A percentile compares a stretch with the other conserved stretches of the same genome.
phyloP scores from a whole-genome alignment of 2,113 vertebrate genomes.

The Sinocyclocheilus anophthalmus region DNA sequence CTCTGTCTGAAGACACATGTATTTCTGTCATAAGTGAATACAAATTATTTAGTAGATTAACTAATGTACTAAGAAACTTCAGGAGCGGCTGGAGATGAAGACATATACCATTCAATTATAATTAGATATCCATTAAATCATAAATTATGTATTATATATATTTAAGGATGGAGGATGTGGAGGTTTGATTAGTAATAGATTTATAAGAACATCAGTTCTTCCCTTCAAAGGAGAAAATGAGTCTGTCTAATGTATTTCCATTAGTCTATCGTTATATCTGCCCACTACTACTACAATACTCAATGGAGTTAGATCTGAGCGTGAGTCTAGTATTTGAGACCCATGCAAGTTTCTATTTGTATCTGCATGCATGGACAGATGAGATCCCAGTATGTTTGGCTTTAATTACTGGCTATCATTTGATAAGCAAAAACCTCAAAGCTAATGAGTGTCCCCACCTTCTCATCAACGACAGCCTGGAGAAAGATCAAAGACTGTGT shows the following conservation, averaged over 20 bases:
- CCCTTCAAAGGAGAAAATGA: conserved; percentile 67
- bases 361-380: background rate
- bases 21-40: background rate
- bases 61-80: background rate
- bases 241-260: background rate
- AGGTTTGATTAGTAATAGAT: conserved; percentile 50
- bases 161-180: conserved; percentile 19
- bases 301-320: background rate
- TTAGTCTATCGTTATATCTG: conserved; percentile 3
- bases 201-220: conserved; percentile 54
- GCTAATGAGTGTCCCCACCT: conserved; percentile 51
- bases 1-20: background rate
- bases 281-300: background rate
- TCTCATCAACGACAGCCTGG: conserved; percentile 42
- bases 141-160: conserved; percentile 53
- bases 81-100: background rate
- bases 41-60: background rate
- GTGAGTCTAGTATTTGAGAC: background rate
- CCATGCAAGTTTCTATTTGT: background rate
- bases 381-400: background rate
- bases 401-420: conserved; percentile 36
- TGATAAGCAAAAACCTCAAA: conserved; percentile 44
- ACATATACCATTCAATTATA: conserved; percentile 41
- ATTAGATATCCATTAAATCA: conserved; percentile 45
- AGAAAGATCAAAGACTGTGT: conserved; percentile 63